Evolutionary conservation across 2,113 vertebrate species (phyloP), one percentile per base, ranked within the genome.

Genomic region (Marmota monax): DNA sequence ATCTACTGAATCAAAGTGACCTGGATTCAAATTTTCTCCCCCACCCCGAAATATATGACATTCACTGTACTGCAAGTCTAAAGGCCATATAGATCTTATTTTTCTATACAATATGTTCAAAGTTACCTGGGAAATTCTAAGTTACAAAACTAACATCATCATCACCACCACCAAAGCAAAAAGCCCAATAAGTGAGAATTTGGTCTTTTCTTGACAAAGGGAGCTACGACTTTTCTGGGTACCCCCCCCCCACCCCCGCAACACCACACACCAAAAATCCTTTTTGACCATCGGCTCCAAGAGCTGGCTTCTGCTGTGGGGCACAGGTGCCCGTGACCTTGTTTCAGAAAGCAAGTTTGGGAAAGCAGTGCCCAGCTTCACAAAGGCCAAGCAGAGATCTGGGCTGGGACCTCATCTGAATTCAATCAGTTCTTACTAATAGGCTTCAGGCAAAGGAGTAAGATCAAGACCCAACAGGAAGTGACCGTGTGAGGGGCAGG

Each of bases 1-100:
- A 95, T 76, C 70, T 85, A 78, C 53, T 86, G n/a, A 84, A 84
- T 45, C 34, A 84, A 92, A 93, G 29, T 37, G 90, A 73, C 37
- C 39, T 88, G 7, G n/a, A 63, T 78, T 94, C 45, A 79, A 90
- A 61, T 37, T 16, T 42, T 72, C 70, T 58, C 20, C 6, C 7
- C 42, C 18, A 20, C 16, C 22, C 83, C 84, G 29, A 79, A 94
- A 63, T 67, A 45, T 14, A 8, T 1, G 17, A 23, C 23, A 83
- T 25, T 48, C n/a, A 18, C 4, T 67, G 17, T 4, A 16, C 20
- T 14, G 6, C 4, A 37, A 72, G 23, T 42, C 20, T 51, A 25
- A 84, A 39, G 27, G 29, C 16, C 48, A 39, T n/a, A 11, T 29
- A 85, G n/a, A 84, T 23, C 42, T 58, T 51, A 34, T n/a, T 32